Evolutionary conservation across 1,140 invertebrate genomes (phyloP).

Genomic region (Orussus abietinus): DNA sequence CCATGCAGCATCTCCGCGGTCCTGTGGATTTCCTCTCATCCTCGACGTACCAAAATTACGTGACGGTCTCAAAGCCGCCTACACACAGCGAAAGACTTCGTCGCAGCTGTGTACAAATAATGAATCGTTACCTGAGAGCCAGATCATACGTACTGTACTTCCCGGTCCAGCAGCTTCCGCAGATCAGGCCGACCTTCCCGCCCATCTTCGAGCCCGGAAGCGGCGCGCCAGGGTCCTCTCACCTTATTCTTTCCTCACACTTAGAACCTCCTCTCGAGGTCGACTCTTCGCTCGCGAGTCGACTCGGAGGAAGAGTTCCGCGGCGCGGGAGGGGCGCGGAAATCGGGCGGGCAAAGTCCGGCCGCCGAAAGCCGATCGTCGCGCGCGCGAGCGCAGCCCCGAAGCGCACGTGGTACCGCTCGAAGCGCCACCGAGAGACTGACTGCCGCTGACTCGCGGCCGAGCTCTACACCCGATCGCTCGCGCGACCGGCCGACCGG

Average conservation of each 20-base stretch:
- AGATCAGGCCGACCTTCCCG: conserved; percentile 46
- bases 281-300: no score
- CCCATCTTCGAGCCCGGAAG: conserved; percentile 36
- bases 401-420: conserved; percentile 16
- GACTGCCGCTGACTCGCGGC: conserved; percentile 19
- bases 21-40: no score
- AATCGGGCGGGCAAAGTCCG: no score
- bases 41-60: not conserved
- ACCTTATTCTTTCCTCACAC: no score
- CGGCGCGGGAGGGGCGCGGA: no score
- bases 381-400: conserved; percentile 1
- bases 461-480: conserved; percentile 1
- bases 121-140: no score
- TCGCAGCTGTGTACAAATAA: no score
- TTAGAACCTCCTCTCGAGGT: not conserved
- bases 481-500: conserved; percentile 12
- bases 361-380: no score
- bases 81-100: not conserved
- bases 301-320: no score
- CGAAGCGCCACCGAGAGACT: conserved; percentile 37
- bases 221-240: no score
- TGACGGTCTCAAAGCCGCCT: not conserved
- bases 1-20: no score
- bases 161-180: conserved; percentile 48
- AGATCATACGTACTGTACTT: conserved; percentile 46